A percentile compares a stretch with the other conserved stretches of the same genome.
These are phyloP conservation scores for Cliona cf. orientalis DNA, from an alignment of 37 sponge, comb jelly and placozoan species.

Conservation along the genomic window DNA sequence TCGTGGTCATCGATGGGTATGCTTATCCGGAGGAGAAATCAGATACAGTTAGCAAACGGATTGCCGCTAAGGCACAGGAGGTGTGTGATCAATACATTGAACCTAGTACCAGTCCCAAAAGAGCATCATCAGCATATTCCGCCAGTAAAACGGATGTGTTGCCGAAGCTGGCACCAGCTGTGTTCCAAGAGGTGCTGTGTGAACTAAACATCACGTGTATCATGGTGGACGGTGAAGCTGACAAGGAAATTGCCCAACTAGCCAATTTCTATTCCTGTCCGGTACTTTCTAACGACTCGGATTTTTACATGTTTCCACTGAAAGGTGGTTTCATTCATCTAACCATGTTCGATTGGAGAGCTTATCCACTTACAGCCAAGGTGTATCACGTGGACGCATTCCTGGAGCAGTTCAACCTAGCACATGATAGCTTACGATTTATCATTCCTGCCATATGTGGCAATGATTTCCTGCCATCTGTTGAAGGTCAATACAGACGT, in stretches of 20 bases:
- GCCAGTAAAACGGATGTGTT: too few relatives aligned
- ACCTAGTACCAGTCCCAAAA: too few relatives aligned
- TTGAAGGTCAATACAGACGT: neutral
- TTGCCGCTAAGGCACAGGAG: constrained; percentile 29
- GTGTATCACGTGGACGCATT: constrained; percentile 43
- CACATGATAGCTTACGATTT: constrained; percentile 19
- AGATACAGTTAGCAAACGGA: constrained; percentile 11
- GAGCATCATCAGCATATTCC: too few relatives aligned
- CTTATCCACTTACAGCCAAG: constrained; percentile 38
- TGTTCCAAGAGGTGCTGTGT: constrained; percentile 34
- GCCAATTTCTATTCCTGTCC: constrained; percentile 69
- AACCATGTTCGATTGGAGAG: constrained; percentile 51
- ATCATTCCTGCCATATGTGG: constrained; percentile 69
- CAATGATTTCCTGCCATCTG: constrained; percentile 56
- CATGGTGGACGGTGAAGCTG: constrained; percentile 83
- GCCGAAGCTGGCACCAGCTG: constrained; percentile 36
- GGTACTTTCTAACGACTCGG: constrained; percentile 73
- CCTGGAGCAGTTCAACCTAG: constrained; percentile 9
- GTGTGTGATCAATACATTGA: constrained; percentile 7
- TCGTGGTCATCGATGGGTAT: constrained; percentile 82
- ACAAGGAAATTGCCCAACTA: constrained; percentile 43
- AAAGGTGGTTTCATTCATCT: constrained; percentile 67
- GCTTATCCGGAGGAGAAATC: constrained; percentile 60
- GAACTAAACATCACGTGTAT: constrained; percentile 37
- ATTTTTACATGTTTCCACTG: constrained; percentile 78